A percentile compares a stretch with the other conserved stretches of the same genome.
phyloP scores from a whole-genome alignment of 1,140 invertebrate species.

The Drosophila punjabiensis region DNA sequence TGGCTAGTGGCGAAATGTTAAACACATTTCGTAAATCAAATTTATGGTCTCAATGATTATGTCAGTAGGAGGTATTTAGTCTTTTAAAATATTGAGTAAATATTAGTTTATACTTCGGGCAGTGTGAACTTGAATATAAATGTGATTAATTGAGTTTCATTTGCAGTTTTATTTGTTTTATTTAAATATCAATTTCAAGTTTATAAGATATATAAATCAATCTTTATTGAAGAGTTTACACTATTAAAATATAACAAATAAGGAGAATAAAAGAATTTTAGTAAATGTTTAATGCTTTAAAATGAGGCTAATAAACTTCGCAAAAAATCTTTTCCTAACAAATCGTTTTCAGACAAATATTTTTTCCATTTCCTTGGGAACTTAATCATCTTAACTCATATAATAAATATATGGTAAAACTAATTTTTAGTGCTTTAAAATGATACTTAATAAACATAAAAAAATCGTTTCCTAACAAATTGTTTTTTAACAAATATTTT shows the following conservation, averaged over 20 bases:
- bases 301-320: not conserved
- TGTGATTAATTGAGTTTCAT: too few relatives aligned
- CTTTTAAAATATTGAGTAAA: not conserved
- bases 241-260: not conserved
- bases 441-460: not conserved
- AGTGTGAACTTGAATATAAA: too few relatives aligned
- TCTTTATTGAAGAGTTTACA: not conserved
- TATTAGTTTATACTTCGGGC: not conserved
- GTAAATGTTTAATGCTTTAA: too few relatives aligned
- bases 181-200: too few relatives aligned
- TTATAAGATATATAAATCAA: not conserved
- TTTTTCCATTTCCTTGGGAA: slow-evolving; percentile 29
- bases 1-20: slow-evolving; percentile 31
- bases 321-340: not conserved
- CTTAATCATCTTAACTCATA: not conserved
- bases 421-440: too few relatives aligned
- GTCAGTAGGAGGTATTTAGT: not conserved
- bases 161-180: not conserved
- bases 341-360: not conserved
- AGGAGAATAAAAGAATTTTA: too few relatives aligned
- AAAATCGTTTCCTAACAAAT: not conserved
- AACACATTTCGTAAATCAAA: slow-evolving; percentile 35
- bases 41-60: slow-evolving; percentile 21
- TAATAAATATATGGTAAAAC: too few relatives aligned
- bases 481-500: too few relatives aligned